A percentile compares a stretch with the other conserved stretches of the same genome.
Conservation (phyloP, 2,113 vertebrate genomes). For the Ophiodon elongatus region DNA sequence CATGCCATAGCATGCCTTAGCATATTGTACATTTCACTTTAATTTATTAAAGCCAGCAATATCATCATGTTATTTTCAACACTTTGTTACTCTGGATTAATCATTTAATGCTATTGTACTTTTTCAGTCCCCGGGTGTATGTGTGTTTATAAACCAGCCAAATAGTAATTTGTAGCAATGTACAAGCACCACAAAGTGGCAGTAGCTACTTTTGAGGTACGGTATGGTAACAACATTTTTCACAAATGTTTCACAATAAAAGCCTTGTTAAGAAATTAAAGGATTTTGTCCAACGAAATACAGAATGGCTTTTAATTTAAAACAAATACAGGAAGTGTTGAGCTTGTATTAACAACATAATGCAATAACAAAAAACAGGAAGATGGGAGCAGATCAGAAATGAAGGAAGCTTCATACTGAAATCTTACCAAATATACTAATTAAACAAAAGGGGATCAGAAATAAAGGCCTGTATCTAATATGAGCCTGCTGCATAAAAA, state of each 20-base stretch:
- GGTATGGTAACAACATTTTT: background rate
- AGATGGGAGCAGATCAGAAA: background rate
- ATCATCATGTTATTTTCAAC: no score
- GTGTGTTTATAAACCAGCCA: no score
- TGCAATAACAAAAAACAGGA: background rate
- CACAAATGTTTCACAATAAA: background rate
- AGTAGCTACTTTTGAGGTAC: background rate
- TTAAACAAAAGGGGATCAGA: background rate
- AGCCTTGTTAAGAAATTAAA: background rate
- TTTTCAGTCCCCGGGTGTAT: no score
- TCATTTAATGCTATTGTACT: no score
- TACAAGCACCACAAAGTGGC: background rate
- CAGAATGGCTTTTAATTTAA: background rate
- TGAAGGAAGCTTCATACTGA: background rate
- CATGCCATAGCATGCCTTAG: no score
- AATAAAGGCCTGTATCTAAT: background rate
- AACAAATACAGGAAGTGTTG: background rate
- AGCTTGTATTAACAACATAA: background rate
- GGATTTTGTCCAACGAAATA: background rate
- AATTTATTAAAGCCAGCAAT: no score
- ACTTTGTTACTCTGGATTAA: no score
- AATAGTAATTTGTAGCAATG: background rate
- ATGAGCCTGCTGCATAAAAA: background rate
- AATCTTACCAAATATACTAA: background rate
- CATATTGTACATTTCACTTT: no score